These are phyloP conservation scores for Cecidostiba fungosa DNA, from an alignment of 2,888 invertebrate genomes.

Conservation along the genomic window DNA sequence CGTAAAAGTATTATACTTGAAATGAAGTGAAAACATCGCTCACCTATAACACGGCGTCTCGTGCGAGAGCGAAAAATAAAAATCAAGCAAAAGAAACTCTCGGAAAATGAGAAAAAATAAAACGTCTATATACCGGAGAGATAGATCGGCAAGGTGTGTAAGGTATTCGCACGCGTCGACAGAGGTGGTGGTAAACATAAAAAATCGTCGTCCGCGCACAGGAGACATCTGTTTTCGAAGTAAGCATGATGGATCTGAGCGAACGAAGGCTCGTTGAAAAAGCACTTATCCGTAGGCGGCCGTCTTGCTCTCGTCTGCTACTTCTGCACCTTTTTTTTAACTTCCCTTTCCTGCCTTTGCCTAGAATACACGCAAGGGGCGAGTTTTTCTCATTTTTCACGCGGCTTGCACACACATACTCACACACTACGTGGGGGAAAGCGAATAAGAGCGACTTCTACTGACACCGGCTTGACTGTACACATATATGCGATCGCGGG, in stretches of 20 bases:
- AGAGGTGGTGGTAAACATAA: slow-evolving; percentile 13
- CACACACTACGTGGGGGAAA: no score
- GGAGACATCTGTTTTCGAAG: slow-evolving; percentile 53
- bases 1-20: no score
- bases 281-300: slow-evolving; percentile 28
- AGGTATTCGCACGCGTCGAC: background rate
- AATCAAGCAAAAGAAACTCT: slow-evolving; percentile 4
- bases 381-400: slow-evolving; percentile 13
- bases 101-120: slow-evolving; percentile 30
- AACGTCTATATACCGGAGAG: background rate
- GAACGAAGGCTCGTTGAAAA: slow-evolving; percentile 4
- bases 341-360: background rate
- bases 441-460: background rate
- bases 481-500: background rate
- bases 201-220: slow-evolving; percentile 16
- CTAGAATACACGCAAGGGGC: background rate
- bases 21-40: slow-evolving; percentile 28
- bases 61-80: background rate
- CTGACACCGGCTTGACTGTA: background rate
- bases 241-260: slow-evolving; percentile 55
- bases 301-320: background rate
- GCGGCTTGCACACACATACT: no score
- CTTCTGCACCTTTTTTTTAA: background rate
- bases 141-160: background rate
- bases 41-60: no score